A percentile compares a stretch with the other conserved stretches of the same genome.
Conservation (phyloP, 2,888 invertebrate species). For the Choreutis nemorana region DNA sequence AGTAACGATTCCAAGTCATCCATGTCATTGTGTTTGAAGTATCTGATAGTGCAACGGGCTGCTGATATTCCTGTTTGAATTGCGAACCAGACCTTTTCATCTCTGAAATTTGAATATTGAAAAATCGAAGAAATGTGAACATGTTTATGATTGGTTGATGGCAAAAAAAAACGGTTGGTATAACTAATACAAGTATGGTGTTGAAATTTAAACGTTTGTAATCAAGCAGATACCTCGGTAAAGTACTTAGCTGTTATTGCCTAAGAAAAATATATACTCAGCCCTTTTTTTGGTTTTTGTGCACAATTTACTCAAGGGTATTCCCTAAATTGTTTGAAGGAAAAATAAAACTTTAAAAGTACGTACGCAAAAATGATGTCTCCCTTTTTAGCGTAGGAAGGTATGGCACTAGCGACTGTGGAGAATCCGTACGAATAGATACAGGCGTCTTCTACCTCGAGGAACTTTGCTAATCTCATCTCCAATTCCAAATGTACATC, state of each 20-base stretch:
- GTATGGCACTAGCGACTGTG: constrained; percentile 93
- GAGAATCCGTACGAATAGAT: constrained; percentile 97
- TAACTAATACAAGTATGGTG: no score
- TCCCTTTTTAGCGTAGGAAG: constrained; percentile 90
- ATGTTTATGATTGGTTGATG: no score
- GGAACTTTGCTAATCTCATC: constrained; percentile 82
- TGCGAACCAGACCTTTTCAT: constrained; percentile 85
- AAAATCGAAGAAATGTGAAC: no score
- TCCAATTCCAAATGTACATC: constrained; percentile 92
- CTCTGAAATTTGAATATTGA: constrained; percentile 57
- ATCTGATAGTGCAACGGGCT: constrained; percentile 80
- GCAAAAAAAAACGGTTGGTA: no score
- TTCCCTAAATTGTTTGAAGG: no score
- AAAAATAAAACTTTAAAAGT: no score
- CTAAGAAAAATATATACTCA: no score
- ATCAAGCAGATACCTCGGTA: no score
- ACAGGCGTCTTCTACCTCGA: constrained; percentile 89
- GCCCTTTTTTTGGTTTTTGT: no score
- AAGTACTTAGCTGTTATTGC: no score
- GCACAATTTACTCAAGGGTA: no score
- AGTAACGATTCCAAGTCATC: constrained; percentile 81
- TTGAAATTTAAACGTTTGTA: no score
- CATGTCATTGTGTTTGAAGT: constrained; percentile 91
- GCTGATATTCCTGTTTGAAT: constrained; percentile 94
- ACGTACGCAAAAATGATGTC: constrained; percentile 90